Percentiles rank a stretch among this genome's conserved stretches.
Conservation (phyloP, 2,797 vertebrate species). For the Danio choprae region DNA sequence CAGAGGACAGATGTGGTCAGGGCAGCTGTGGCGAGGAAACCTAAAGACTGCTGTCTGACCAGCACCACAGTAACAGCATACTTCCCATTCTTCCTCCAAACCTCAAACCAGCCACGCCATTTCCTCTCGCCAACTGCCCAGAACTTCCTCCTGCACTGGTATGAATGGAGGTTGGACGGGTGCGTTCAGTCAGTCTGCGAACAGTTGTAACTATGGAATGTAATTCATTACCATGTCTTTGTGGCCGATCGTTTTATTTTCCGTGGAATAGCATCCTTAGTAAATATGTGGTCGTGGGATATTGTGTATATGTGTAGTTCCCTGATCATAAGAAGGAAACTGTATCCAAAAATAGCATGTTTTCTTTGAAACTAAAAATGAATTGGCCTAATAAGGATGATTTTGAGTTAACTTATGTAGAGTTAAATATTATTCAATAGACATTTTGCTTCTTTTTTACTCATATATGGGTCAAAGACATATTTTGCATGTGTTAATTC, state of each 20-base stretch:
- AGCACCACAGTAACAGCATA: slow-evolving; percentile 81
- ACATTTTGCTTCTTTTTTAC: not conserved
- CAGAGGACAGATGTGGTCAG: slow-evolving; percentile 73
- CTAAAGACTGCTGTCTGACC: slow-evolving; percentile 74
- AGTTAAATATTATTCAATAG: not conserved
- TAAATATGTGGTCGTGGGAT: slow-evolving; percentile 48
- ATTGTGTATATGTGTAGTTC: slow-evolving; percentile 43
- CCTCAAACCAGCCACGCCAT: slow-evolving; percentile 79
- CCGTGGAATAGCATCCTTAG: slow-evolving; percentile 29
- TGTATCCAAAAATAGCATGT: slow-evolving; percentile 14
- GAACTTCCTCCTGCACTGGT: slow-evolving; percentile 58
- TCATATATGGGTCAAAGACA: no score
- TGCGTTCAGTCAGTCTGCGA: slow-evolving; percentile 62
- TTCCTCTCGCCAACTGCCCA: slow-evolving; percentile 73
- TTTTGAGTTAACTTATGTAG: not conserved
- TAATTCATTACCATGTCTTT: slow-evolving; percentile 58
- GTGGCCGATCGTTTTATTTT: slow-evolving; percentile 50
- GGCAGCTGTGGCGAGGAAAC: slow-evolving; percentile 75
- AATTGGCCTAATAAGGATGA: not conserved
- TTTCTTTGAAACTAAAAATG: slow-evolving; percentile 14
- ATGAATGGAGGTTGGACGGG: slow-evolving; percentile 64
- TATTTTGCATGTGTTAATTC: no score
- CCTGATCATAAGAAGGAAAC: not conserved
- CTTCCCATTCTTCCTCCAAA: slow-evolving; percentile 82
- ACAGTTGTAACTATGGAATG: slow-evolving; percentile 62